A percentile compares a stretch with the other conserved stretches of the same genome.
Evolutionary conservation across 2,888 invertebrate genomes (phyloP).

Genomic region (Lasioglossum figueresi): DNA sequence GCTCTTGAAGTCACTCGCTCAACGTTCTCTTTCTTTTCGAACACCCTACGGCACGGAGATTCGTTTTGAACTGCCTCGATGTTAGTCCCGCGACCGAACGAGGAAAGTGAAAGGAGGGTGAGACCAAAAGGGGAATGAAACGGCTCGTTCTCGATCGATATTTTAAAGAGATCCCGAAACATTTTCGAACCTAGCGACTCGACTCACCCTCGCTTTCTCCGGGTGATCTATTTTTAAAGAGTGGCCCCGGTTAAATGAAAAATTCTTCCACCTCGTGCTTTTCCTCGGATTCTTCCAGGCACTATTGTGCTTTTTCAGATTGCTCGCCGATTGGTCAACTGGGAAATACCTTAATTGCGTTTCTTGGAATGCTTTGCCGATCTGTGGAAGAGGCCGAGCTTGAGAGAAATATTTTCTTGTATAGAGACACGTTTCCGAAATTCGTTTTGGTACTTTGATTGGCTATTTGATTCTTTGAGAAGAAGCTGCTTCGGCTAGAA

Average conservation of each 20-base stretch:
- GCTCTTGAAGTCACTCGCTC: not conserved
- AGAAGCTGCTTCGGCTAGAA: no score
- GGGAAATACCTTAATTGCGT: not conserved
- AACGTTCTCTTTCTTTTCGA: constrained; percentile 33
- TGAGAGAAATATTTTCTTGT: not conserved
- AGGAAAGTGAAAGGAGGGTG: not conserved
- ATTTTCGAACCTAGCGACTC: constrained; percentile 18
- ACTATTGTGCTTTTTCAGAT: not conserved
- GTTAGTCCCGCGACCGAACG: constrained; percentile 20
- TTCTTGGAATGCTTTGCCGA: constrained; percentile 1
- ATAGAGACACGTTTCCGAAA: not conserved
- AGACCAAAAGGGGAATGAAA: constrained; percentile 18
- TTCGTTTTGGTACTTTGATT: not conserved
- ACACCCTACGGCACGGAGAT: constrained; percentile 54
- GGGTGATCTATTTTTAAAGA: constrained; percentile 45
- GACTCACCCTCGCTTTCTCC: constrained; percentile 14
- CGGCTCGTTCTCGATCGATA: constrained; percentile 65
- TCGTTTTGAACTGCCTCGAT: constrained; percentile 51
- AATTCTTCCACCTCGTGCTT: not conserved
- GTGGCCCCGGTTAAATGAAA: constrained; percentile 12
- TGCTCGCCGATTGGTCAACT: not conserved
- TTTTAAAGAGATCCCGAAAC: constrained; percentile 65
- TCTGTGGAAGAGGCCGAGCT: not conserved
- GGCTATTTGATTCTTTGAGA: not conserved
- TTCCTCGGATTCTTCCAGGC: not conserved